Percentiles rank a stretch among this genome's conserved stretches.
phyloP scores from a whole-genome alignment of 2,113 vertebrate genomes.

The Scalopus aquaticus region DNA sequence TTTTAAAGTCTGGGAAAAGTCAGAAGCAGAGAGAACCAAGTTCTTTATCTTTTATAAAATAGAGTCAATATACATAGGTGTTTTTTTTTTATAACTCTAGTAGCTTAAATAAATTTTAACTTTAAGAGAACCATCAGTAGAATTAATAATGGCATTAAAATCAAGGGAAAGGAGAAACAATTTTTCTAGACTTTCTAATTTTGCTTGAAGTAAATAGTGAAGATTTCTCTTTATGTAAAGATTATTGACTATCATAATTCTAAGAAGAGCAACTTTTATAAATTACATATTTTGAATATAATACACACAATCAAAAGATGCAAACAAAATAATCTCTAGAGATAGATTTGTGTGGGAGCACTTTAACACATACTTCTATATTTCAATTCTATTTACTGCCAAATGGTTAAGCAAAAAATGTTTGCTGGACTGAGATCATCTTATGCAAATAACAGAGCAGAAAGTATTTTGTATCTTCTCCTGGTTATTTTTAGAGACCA shows the following conservation, averaged over 20 bases:
- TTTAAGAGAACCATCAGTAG: neutral
- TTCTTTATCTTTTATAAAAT: neutral
- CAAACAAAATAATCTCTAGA: neutral
- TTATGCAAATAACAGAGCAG: neutral
- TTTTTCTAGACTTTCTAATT: neutral
- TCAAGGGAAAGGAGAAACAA: neutral
- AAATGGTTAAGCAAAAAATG: neutral
- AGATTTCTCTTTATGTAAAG: neutral
- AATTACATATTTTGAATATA: slow-evolving; percentile 12
- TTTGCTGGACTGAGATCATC: neutral
- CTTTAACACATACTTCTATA: neutral
- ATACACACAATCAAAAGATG: neutral
- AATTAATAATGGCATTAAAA: neutral
- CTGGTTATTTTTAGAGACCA: neutral
- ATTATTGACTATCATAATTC: neutral
- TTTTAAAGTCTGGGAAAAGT: neutral
- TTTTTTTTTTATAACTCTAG: neutral
- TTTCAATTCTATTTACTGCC: neutral
- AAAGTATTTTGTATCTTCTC: neutral
- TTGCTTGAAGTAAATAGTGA: neutral
- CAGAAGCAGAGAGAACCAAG: neutral
- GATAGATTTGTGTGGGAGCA: neutral
- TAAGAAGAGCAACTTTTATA: neutral
- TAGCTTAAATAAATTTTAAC: neutral
- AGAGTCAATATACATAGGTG: neutral